Evolutionary conservation across 37 sponge, comb jelly and placozoan species (phyloP).

Genomic region (Hexactinellida sp.): DNA sequence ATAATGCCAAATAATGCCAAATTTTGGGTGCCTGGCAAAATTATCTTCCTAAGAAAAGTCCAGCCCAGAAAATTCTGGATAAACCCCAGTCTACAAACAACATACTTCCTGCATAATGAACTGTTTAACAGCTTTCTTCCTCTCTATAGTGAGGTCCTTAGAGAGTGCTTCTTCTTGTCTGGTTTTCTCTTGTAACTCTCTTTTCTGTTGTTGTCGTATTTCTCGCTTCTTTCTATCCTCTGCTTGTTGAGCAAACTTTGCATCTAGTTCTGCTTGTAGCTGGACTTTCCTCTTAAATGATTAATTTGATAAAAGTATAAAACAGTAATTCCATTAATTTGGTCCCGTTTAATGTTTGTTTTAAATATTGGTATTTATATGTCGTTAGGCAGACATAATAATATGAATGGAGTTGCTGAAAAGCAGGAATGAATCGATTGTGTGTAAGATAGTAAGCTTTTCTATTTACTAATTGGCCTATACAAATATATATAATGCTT

Average conservation of each 20-base stretch:
- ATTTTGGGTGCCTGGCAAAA: not conserved
- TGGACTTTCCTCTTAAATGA: not conserved
- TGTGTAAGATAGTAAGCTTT: no score
- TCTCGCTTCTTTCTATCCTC: not conserved
- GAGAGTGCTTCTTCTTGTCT: constrained; percentile 4
- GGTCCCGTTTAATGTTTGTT: no score
- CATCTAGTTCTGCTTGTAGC: not conserved
- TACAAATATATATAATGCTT: no score
- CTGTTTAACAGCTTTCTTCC: not conserved
- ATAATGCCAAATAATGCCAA: no score
- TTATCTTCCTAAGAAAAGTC: not conserved
- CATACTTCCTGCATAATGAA: not conserved
- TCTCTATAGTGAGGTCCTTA: not conserved
- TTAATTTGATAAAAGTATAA: no score
- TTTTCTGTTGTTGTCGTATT: not conserved
- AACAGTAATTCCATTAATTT: no score
- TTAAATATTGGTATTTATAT: no score
- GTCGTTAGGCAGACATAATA: no score
- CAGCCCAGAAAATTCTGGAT: not conserved
- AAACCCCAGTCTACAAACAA: no score
- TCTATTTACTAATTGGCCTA: no score
- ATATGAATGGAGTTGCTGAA: no score
- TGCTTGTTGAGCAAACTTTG: not conserved
- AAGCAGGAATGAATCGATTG: no score
- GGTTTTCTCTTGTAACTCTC: not conserved